Conservation (phyloP, 2,797 vertebrate species). For the Chaunax sp. region DNA sequence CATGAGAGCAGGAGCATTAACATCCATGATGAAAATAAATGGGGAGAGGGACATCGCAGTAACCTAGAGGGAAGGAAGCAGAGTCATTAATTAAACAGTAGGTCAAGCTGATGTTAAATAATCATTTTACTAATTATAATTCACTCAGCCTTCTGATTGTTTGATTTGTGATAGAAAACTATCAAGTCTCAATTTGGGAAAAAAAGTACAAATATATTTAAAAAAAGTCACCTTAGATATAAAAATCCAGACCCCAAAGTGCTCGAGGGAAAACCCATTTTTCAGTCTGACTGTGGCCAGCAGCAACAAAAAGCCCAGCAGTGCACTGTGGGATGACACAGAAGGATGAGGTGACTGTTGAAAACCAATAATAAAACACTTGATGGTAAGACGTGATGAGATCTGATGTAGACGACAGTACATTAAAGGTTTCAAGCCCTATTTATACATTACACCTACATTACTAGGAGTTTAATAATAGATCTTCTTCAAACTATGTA, state of each 20-base stretch:
- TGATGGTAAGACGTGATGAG: too few relatives aligned
- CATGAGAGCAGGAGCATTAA: slow-evolving; percentile 78
- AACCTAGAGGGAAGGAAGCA: slow-evolving; percentile 78
- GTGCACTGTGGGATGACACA: slow-evolving; percentile 82
- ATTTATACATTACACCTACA: too few relatives aligned
- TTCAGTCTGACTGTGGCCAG: slow-evolving; percentile 88
- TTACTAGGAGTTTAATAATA: background rate
- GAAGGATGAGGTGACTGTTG: rapidly evolving
- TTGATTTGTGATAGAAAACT: too few relatives aligned
- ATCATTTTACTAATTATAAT: background rate
- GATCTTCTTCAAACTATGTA: background rate
- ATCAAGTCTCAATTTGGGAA: too few relatives aligned
- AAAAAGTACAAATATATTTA: background rate
- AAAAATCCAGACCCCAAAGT: slow-evolving; percentile 88
- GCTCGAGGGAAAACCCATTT: slow-evolving; percentile 82
- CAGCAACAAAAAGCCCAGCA: slow-evolving; percentile 92
- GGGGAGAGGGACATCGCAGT: slow-evolving; percentile 87
- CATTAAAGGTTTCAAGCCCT: too few relatives aligned
- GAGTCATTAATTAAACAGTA: too few relatives aligned
- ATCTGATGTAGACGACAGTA: too few relatives aligned
- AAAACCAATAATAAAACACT: too few relatives aligned
- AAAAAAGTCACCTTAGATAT: slow-evolving; percentile 89
- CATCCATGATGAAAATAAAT: slow-evolving; percentile 83
- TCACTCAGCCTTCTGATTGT: background rate
- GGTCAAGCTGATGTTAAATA: too few relatives aligned